phyloP scores from a whole-genome alignment of 2,888 invertebrate species.

The Perizoma affinitatum region DNA sequence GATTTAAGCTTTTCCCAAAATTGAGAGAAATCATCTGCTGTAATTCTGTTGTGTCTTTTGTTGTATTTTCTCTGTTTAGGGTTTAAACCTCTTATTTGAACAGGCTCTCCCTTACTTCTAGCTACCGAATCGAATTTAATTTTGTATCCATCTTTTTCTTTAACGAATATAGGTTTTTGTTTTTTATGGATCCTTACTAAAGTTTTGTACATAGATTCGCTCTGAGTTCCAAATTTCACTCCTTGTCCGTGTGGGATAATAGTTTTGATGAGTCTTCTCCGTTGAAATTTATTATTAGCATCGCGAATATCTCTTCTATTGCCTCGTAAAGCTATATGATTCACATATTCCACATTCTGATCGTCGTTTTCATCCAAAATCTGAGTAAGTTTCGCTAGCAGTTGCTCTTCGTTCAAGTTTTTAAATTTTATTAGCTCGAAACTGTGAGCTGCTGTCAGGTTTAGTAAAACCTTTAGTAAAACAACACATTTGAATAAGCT shows the following conservation, averaged over 20 bases:
- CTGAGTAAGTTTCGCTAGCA: constrained; percentile 1
- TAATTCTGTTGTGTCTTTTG: neutral
- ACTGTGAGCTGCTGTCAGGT: constrained; percentile 13
- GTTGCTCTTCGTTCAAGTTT: constrained; percentile 15
- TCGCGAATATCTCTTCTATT: constrained; percentile 6
- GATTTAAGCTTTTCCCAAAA: constrained; percentile 9
- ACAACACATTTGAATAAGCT: constrained; percentile 20
- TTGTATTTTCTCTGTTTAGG: no score
- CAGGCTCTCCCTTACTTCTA: no score
- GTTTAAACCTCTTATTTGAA: no score
- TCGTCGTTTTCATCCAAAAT: constrained; percentile 4
- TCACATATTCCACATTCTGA: neutral
- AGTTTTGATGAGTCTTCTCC: constrained; percentile 38
- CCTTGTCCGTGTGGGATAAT: constrained; percentile 42
- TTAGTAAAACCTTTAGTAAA: constrained; percentile 29
- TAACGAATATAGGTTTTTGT: constrained; percentile 22
- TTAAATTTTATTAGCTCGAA: constrained; percentile 12
- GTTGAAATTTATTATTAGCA: constrained; percentile 5
- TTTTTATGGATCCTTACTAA: constrained; percentile 41
- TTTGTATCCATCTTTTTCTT: constrained; percentile 11
- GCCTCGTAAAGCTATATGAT: neutral
- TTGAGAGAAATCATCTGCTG: neutral
- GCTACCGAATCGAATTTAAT: constrained; percentile 5
- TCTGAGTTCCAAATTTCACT: constrained; percentile 40
- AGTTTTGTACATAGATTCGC: constrained; percentile 42